These are phyloP conservation scores for Drosophila kanekoi DNA, from an alignment of 2,888 invertebrate genomes.

Conservation along the genomic window DNA sequence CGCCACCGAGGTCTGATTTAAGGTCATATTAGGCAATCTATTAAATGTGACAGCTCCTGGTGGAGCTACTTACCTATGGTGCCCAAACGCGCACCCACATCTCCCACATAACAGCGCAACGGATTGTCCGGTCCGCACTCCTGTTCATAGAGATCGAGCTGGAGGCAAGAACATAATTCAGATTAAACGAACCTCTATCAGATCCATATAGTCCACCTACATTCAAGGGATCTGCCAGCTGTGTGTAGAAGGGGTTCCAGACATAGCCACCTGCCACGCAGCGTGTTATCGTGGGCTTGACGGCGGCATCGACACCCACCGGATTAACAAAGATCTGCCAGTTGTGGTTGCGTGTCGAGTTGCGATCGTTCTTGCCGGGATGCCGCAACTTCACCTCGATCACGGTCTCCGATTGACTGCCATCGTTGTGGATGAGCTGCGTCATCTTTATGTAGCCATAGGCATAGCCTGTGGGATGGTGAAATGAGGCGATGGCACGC, in stretches of 20 bases:
- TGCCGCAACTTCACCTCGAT: constrained; percentile 96
- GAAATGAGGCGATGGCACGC: constrained; percentile 95
- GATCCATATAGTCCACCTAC: constrained; percentile 86
- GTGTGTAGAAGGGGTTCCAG: constrained; percentile 96
- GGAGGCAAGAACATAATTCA: constrained; percentile 22
- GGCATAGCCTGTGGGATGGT: constrained; percentile 93
- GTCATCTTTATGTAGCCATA: constrained; percentile 94
- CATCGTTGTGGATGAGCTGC: constrained; percentile 94
- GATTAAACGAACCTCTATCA: too few relatives aligned
- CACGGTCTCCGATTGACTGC: constrained; percentile 94
- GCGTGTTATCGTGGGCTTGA: constrained; percentile 91
- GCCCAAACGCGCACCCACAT: constrained; percentile 93
- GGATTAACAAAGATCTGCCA: constrained; percentile 97
- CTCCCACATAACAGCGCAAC: constrained; percentile 95
- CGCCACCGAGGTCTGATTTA: constrained; percentile 89
- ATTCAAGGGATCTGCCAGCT: constrained; percentile 94
- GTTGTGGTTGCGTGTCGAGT: constrained; percentile 93
- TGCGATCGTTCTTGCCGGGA: constrained; percentile 93
- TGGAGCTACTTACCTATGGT: constrained; percentile 87
- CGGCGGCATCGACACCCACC: constrained; percentile 95
- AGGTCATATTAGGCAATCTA: fast-evolving
- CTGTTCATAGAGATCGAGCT: constrained; percentile 93
- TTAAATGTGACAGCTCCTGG: too few relatives aligned
- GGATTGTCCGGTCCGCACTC: constrained; percentile 96
- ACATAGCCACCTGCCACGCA: constrained; percentile 96